A percentile compares a stretch with the other conserved stretches of the same genome.
These are phyloP conservation scores for Zingel zingel DNA, from an alignment of 2,113 vertebrate genomes.

Conservation along the genomic window DNA sequence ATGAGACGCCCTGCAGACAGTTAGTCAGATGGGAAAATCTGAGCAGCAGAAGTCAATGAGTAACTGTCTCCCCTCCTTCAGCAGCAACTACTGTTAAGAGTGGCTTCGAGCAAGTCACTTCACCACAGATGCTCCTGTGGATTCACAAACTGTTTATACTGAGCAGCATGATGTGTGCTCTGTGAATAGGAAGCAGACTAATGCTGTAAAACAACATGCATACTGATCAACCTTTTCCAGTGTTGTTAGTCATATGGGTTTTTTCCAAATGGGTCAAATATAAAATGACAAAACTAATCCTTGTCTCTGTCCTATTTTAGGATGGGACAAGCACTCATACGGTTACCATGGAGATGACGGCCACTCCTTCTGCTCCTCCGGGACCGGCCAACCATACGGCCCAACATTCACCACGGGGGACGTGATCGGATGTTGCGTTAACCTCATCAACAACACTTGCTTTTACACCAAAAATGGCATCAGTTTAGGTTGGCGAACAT, in stretches of 20 bases:
- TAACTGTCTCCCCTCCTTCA: conserved; percentile 44
- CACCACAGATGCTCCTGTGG: conserved; percentile 24
- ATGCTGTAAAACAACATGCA: background rate
- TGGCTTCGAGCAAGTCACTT: conserved; percentile 14
- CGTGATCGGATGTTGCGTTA: conserved; percentile 98
- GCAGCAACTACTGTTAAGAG: background rate
- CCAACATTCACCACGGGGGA: conserved; percentile 98
- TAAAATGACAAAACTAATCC: conserved; percentile 52
- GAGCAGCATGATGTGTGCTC: background rate
- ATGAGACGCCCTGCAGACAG: conserved; percentile 10
- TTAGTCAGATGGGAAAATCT: conserved; percentile 55
- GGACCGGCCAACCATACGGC: conserved; percentile 97
- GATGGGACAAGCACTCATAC: conserved; percentile 99
- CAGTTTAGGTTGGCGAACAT: conserved; percentile 89
- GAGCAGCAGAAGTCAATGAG: conserved; percentile 53
- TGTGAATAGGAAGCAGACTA: background rate
- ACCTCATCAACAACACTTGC: conserved; percentile 98
- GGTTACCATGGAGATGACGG: conserved; percentile 98
- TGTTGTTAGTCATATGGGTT: background rate
- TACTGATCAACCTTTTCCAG: background rate
- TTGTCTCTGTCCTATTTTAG: conserved; percentile 77
- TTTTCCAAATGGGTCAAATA: conserved; percentile 36
- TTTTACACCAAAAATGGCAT: conserved; percentile 99
- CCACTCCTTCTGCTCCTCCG: conserved; percentile 98
- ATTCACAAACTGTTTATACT: conserved; percentile 1